Percentiles rank a stretch among this genome's conserved stretches.
These are phyloP conservation scores for Bombus sibiricus DNA, from an alignment of 1,140 invertebrate genomes.

Conservation along the genomic window DNA sequence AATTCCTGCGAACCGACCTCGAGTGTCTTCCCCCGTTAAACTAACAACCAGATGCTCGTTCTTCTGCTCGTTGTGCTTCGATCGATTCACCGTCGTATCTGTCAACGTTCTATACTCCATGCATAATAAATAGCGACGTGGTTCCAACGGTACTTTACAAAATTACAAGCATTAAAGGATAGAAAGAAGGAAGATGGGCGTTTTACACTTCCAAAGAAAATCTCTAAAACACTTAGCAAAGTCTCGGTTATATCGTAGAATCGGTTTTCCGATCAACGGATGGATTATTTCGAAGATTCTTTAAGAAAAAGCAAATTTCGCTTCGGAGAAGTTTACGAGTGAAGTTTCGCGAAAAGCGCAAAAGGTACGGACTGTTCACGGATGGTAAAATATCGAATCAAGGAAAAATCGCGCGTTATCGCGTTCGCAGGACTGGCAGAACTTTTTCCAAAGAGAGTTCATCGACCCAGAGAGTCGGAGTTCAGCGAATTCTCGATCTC, in stretches of 20 bases:
- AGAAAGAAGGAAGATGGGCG: too few relatives aligned
- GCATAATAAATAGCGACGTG: not conserved
- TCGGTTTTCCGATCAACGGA: not conserved
- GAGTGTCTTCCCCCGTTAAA: conserved; percentile 24
- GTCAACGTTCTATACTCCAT: not conserved
- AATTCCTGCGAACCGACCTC: conserved; percentile 44
- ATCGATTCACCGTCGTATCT: conserved; percentile 7
- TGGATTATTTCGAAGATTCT: not conserved
- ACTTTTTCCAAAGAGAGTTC: conserved; percentile 7
- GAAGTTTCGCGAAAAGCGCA: too few relatives aligned
- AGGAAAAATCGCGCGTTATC: not conserved
- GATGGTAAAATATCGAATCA: not conserved
- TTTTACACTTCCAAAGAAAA: not conserved
- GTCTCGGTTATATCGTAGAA: not conserved
- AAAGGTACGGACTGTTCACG: too few relatives aligned
- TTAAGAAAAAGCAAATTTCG: accelerated
- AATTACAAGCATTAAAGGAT: not conserved
- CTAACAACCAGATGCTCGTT: conserved; percentile 1
- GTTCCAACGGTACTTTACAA: not conserved
- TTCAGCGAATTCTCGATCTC: conserved; percentile 46
- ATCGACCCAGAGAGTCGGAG: conserved; percentile 21
- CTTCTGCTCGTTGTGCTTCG: not conserved
- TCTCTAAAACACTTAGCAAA: not conserved
- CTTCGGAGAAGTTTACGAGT: too few relatives aligned
- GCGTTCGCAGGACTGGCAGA: not conserved